These are phyloP conservation scores for Diloba caeruleocephala DNA, from an alignment of 2,888 invertebrate genomes.

Conservation along the genomic window DNA sequence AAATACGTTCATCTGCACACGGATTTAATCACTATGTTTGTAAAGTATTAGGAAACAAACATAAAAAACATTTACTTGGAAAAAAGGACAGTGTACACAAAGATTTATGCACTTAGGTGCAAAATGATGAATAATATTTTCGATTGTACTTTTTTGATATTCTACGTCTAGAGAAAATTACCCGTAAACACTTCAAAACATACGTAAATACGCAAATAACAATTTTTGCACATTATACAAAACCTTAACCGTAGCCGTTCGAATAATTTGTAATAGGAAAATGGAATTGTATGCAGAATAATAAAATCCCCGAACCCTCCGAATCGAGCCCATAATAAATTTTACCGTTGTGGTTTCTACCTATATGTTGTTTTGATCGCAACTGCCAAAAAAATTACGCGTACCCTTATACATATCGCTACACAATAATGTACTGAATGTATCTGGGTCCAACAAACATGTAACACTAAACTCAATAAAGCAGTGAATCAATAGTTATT, in stretches of 20 bases:
- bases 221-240: conserved; percentile 83
- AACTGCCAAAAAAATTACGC: conserved; percentile 62
- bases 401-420: conserved; percentile 43
- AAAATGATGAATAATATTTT: conserved; percentile 30
- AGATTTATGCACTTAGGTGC: conserved; percentile 11
- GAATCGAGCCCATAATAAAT: conserved; percentile 80
- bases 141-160: conserved; percentile 28
- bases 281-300: conserved; percentile 87
- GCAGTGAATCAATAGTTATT: conserved; percentile 23
- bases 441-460: conserved; percentile 28
- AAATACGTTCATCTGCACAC: too few relatives aligned
- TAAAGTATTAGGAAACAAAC: too few relatives aligned
- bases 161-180: conserved; percentile 32
- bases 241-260: conserved; percentile 79
- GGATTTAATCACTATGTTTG: too few relatives aligned
- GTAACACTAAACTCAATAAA: conserved; percentile 18
- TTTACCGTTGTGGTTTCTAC: conserved; percentile 71
- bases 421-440: conserved; percentile 18
- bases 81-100: too few relatives aligned
- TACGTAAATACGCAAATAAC: conserved; percentile 75
- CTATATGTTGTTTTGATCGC: conserved; percentile 67
- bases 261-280: conserved; percentile 86
- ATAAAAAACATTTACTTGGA: too few relatives aligned
- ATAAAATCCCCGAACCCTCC: conserved; percentile 84
- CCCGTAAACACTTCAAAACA: conserved; percentile 52